Percentiles rank a stretch among this genome's conserved stretches.
These are phyloP conservation scores for Pituophis catenifer DNA, from an alignment of 2,113 vertebrate genomes.

Conservation along the genomic window DNA sequence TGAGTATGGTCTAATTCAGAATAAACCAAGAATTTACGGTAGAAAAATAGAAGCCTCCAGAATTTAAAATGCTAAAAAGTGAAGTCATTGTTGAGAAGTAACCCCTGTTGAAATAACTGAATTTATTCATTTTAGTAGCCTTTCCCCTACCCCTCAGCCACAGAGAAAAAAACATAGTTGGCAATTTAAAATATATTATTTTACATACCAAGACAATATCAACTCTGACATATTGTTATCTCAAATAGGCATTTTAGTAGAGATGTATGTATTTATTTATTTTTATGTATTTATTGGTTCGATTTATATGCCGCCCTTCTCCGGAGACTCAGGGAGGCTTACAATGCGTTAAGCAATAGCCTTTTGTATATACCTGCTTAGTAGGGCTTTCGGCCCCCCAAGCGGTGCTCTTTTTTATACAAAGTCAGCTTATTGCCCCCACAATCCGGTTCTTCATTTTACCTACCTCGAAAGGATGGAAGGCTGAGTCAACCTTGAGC, in stretches of 20 bases:
- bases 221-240: background rate
- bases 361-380: too few species aligned
- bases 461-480: too few species aligned
- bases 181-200: background rate
- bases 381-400: too few species aligned
- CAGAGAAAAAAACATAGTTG: background rate
- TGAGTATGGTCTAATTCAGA: slow-evolving; percentile 27
- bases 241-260: background rate
- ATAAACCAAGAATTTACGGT: slow-evolving; percentile 50
- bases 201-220: background rate
- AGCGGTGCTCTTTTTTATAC: too few species aligned
- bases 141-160: background rate
- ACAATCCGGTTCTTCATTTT: too few species aligned
- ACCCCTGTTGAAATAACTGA: background rate
- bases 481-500: too few species aligned
- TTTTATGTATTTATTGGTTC: too few species aligned
- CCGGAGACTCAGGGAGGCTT: too few species aligned
- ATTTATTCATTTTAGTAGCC: background rate
- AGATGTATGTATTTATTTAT: background rate
- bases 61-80: slow-evolving; percentile 19
- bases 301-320: too few species aligned
- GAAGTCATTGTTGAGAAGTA: background rate
- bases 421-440: too few species aligned
- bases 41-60: slow-evolving; percentile 59
- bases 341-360: too few species aligned